Evolutionary conservation across 2,113 vertebrate genomes (phyloP).

Genomic region (Colius striatus): DNA sequence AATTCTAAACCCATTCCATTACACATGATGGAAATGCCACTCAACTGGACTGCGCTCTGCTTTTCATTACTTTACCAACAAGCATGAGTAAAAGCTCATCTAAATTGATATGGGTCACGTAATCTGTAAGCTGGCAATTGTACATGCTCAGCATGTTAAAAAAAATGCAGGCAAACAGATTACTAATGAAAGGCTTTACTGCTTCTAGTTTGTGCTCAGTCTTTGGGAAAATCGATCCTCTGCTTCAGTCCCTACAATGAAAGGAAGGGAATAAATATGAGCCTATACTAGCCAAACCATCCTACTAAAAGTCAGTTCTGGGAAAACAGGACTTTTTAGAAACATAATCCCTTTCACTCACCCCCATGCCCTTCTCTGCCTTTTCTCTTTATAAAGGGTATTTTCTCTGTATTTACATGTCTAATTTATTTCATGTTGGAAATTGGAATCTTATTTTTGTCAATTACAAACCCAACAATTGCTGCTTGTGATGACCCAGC

Average conservation of each 20-base stretch:
- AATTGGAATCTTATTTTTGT: neutral
- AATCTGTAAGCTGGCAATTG: slow-evolving; percentile 6
- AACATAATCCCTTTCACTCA: neutral
- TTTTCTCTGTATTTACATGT: neutral
- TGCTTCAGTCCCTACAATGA: neutral
- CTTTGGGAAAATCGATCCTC: neutral
- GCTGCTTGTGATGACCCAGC: neutral
- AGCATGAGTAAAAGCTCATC: neutral
- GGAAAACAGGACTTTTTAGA: neutral
- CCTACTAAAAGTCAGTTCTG: neutral
- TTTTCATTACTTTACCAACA: neutral
- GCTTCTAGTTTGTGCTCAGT: neutral
- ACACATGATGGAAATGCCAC: neutral
- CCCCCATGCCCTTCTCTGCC: neutral
- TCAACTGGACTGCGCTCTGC: neutral
- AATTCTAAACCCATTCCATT: neutral
- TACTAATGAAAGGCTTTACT: slow-evolving; percentile 31
- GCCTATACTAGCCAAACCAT: neutral
- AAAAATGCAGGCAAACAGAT: neutral
- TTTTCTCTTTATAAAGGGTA: neutral
- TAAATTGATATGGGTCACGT: neutral
- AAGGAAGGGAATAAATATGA: neutral
- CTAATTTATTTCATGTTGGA: neutral
- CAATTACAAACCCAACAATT: neutral
- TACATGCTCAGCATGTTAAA: neutral